phyloP scores from a whole-genome alignment of 2,113 vertebrate genomes.

The Channa maculata region DNA sequence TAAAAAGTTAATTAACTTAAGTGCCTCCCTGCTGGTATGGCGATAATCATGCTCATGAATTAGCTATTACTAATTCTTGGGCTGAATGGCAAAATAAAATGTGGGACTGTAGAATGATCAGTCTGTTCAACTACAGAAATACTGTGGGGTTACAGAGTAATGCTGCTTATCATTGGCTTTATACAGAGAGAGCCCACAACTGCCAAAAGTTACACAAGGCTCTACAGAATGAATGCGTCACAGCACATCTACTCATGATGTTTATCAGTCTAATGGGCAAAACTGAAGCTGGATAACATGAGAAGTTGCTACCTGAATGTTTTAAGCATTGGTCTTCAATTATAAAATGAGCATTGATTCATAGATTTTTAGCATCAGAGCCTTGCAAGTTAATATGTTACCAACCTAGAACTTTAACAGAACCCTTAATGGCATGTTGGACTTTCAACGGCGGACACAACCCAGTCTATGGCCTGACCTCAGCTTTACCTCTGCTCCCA shows the following conservation, averaged over 20 bases:
- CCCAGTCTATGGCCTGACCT: slow-evolving; percentile 24
- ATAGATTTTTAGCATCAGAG: too few species aligned
- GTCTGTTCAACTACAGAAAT: too few species aligned
- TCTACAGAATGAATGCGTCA: too few species aligned
- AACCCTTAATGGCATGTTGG: neutral
- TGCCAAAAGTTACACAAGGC: neutral
- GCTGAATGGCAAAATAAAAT: neutral
- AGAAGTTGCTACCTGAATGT: too few species aligned
- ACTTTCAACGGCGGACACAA: too few species aligned
- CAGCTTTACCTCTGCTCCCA: slow-evolving; percentile 23
- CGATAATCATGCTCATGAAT: neutral
- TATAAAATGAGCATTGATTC: too few species aligned
- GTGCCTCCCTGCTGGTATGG: neutral
- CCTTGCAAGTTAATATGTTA: too few species aligned
- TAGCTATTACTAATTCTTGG: neutral
- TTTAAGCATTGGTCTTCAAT: too few species aligned
- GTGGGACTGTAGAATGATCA: neutral
- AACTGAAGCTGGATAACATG: too few species aligned
- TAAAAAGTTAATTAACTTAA: slow-evolving; percentile 12
- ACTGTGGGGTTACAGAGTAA: too few species aligned
- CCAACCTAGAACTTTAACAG: neutral
- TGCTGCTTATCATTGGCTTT: neutral
- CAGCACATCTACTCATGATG: too few species aligned
- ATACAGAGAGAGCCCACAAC: neutral
- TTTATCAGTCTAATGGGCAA: too few species aligned